phyloP scores from a whole-genome alignment of 2,888 invertebrate genomes.

The Bruchidius siliquastri region DNA sequence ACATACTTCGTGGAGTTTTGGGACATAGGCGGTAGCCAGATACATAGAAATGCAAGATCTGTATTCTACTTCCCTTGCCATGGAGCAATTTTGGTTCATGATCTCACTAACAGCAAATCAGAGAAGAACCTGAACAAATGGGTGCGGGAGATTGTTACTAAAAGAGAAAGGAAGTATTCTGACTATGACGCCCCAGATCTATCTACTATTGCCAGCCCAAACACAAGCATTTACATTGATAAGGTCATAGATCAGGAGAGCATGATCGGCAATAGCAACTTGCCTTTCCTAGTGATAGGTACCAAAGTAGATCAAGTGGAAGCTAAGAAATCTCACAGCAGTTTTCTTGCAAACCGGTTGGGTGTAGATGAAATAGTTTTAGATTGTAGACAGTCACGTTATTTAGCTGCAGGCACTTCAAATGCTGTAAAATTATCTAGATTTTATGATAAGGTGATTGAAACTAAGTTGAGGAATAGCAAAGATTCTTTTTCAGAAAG shows the following conservation, averaged over 20 bases:
- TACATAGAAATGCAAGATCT: constrained; percentile 86
- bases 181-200: neutral
- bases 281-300: constrained; percentile 91
- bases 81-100: constrained; percentile 94
- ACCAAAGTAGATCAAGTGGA: constrained; percentile 79
- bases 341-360: constrained; percentile 79
- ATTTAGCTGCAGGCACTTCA: constrained; percentile 89
- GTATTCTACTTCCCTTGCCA: constrained; percentile 93
- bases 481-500: constrained; percentile 39
- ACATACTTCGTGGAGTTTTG: constrained; percentile 93
- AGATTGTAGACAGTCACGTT: constrained; percentile 68
- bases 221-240: constrained; percentile 4
- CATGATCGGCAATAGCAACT: constrained; percentile 74
- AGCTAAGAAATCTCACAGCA: constrained; percentile 57
- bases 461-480: constrained; percentile 47
- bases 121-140: constrained; percentile 90
- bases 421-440: constrained; percentile 89
- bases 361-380: constrained; percentile 91
- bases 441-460: constrained; percentile 87
- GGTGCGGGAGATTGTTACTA: constrained; percentile 63
- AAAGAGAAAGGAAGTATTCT: constrained; percentile 18
- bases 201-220: constrained; percentile 6
- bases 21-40: constrained; percentile 94
- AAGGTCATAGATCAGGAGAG: constrained; percentile 72
- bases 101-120: constrained; percentile 93